Conservation (phyloP, 2,797 vertebrate species). For the Crocodylus rhombifer region DNA sequence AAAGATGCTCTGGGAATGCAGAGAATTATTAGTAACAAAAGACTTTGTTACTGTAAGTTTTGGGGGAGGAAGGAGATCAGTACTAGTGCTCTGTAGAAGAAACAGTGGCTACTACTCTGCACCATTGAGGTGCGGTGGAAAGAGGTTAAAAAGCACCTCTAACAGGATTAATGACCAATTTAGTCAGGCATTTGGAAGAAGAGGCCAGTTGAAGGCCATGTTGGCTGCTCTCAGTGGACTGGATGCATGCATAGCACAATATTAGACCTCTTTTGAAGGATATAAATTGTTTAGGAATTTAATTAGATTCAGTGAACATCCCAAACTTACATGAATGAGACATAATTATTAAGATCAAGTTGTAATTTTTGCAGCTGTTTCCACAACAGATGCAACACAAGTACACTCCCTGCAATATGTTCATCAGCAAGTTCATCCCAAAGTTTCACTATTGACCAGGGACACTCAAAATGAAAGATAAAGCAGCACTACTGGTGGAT, state of each 20-base stretch:
- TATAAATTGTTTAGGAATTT: neutral
- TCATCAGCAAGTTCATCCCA: constrained; percentile 38
- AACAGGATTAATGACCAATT: neutral
- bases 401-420: constrained; percentile 49
- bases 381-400: neutral
- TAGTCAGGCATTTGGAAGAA: neutral
- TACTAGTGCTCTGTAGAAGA: neutral
- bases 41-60: neutral
- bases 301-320: neutral
- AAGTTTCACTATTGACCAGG: constrained; percentile 30
- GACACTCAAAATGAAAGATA: constrained; percentile 2
- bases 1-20: neutral
- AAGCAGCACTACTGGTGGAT: constrained; percentile 54
- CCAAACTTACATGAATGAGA: neutral
- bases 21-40: neutral
- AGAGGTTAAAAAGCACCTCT: neutral
- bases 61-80: neutral
- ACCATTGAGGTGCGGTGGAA: neutral
- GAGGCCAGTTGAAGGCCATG: neutral
- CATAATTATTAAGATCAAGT: neutral
- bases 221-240: neutral
- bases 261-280: neutral
- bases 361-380: neutral
- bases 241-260: neutral
- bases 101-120: neutral